These are phyloP conservation scores for Trichechus manatus DNA, from an alignment of 2,113 vertebrate species.

Conservation along the genomic window DNA sequence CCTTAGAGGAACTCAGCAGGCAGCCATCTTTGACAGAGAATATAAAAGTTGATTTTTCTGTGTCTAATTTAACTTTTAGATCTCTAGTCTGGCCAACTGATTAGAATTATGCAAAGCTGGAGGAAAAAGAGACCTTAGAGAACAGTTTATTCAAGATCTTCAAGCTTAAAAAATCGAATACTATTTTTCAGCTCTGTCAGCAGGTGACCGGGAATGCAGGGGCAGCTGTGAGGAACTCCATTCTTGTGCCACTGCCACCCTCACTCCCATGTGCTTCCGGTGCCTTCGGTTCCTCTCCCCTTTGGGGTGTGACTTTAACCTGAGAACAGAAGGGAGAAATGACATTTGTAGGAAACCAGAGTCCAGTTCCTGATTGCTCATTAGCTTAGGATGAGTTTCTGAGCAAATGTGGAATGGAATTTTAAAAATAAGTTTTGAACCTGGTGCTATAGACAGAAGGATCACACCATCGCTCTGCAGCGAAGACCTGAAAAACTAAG, in stretches of 20 bases:
- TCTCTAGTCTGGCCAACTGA: neutral
- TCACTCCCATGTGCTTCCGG: too few species aligned
- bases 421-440: neutral
- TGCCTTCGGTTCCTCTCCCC: too few species aligned
- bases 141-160: constrained; percentile 12
- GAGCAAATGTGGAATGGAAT: neutral
- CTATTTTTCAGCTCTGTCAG: too few species aligned
- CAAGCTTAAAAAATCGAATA: neutral
- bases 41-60: neutral
- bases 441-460: too few species aligned
- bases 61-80: neutral
- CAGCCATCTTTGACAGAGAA: neutral
- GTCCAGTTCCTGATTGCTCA: neutral
- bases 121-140: neutral
- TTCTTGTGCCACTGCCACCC: too few species aligned
- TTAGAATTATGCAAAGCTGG: neutral
- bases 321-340: constrained; percentile 16
- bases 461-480: too few species aligned
- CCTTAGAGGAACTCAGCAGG: neutral
- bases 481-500: too few species aligned
- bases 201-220: too few species aligned
- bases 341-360: constrained; percentile 9
- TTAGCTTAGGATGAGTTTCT: neutral
- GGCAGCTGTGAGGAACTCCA: too few species aligned
- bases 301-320: neutral